Evolutionary conservation across 1,140 invertebrate species (phyloP).

Genomic region (Cataglyphis hispanica): DNA sequence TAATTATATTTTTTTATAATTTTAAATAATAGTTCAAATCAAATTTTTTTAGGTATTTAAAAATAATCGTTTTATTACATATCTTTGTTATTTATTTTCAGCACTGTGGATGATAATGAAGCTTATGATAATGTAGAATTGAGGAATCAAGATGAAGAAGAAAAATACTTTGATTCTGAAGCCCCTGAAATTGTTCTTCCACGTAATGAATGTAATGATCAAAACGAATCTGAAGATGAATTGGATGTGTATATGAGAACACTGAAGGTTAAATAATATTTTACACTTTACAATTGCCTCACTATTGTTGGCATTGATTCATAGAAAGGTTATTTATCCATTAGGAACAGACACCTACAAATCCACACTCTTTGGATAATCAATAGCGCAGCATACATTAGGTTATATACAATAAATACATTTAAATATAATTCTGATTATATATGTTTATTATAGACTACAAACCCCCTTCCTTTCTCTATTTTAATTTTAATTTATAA

Average conservation of each 20-base stretch:
- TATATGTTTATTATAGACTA: not conserved
- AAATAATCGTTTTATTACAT: constrained; percentile 14
- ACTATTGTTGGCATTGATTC: constrained; percentile 64
- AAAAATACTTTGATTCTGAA: constrained; percentile 95
- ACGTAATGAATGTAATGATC: constrained; percentile 84
- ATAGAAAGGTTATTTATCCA: constrained; percentile 78
- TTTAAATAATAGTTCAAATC: constrained; percentile 4
- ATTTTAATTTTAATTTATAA: not conserved
- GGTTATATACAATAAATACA: constrained; percentile 23
- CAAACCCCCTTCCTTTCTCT: not conserved
- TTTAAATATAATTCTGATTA: constrained; percentile 51
- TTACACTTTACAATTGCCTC: constrained; percentile 71
- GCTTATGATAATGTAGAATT: constrained; percentile 92
- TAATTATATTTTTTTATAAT: constrained; percentile 1
- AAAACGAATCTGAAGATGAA: constrained; percentile 88
- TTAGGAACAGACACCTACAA: constrained; percentile 76
- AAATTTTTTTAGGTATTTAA: not conserved
- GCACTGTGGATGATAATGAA: constrained; percentile 91
- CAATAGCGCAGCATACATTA: constrained; percentile 52
- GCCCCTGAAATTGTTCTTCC: constrained; percentile 87
- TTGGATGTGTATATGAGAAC: constrained; percentile 91
- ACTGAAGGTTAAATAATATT: constrained; percentile 82
- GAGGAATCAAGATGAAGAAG: constrained; percentile 92
- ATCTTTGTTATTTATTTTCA: constrained; percentile 74
- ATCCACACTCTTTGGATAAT: constrained; percentile 68